These are phyloP conservation scores for Pangasianodon hypophthalmus DNA, from an alignment of 2,113 vertebrate species.

Conservation along the genomic window DNA sequence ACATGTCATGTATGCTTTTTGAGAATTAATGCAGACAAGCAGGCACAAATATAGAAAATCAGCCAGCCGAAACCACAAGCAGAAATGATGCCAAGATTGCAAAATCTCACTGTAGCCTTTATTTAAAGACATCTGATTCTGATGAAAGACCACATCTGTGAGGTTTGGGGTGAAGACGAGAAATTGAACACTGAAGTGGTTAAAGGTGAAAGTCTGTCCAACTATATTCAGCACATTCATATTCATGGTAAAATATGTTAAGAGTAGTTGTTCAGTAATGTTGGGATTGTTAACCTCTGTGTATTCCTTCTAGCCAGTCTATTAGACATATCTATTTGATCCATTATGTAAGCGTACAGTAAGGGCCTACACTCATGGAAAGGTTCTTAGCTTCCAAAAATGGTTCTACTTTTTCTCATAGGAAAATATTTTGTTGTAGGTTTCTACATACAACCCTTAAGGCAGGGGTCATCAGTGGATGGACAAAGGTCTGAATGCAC, in stretches of 20 bases:
- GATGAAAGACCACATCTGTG: neutral
- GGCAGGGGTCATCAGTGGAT: neutral
- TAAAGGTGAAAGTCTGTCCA: neutral
- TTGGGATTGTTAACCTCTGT: neutral
- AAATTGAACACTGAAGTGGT: neutral
- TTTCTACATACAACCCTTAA: neutral
- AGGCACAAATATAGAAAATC: conserved; percentile 11
- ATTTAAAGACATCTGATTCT: conserved; percentile 13
- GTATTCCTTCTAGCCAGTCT: neutral
- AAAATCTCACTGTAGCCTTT: neutral
- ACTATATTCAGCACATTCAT: neutral
- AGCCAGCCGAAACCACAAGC: conserved; percentile 12
- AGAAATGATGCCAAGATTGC: neutral
- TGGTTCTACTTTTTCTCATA: neutral
- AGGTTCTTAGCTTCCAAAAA: neutral
- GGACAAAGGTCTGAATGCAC: neutral
- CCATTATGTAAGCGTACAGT: neutral
- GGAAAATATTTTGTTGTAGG: neutral
- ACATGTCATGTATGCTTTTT: conserved; percentile 6
- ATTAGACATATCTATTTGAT: neutral
- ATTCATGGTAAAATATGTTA: neutral
- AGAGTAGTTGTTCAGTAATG: neutral
- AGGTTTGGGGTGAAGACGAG: neutral
- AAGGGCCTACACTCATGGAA: neutral
- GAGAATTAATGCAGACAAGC: neutral